Percentiles rank a stretch among this genome's conserved stretches.
Evolutionary conservation across 2,888 invertebrate species (phyloP).

Genomic region (Scelioninae gen. 1): DNA sequence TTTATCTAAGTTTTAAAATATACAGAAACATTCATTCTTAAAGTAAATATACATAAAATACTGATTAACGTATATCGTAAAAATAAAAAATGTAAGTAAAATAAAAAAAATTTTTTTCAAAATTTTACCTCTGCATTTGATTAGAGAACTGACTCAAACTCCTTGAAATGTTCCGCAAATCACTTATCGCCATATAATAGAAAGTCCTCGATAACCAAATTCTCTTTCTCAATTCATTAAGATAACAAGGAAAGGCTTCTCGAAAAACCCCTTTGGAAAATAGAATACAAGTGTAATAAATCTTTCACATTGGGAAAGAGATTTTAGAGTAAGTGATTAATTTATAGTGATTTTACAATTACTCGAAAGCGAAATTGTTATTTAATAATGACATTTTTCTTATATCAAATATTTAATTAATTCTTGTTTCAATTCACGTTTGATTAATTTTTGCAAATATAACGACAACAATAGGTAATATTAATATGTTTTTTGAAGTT

Average conservation of each 20-base stretch:
- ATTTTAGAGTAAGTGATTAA: background rate
- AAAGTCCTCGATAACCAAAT: constrained; percentile 35
- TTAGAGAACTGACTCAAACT: constrained; percentile 15
- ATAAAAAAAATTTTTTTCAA: constrained; percentile 8
- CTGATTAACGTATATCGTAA: constrained; percentile 1
- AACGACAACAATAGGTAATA: too few relatives aligned
- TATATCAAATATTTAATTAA: too few relatives aligned
- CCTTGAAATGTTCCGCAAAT: constrained; percentile 32
- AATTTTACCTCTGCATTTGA: constrained; percentile 5
- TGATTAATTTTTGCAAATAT: too few relatives aligned
- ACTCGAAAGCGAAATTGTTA: background rate
- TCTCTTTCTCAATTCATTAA: constrained; percentile 36
- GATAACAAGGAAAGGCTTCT: constrained; percentile 30
- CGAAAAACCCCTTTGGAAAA: constrained; percentile 11
- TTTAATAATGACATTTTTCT: too few relatives aligned
- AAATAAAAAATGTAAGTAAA: constrained; percentile 2
- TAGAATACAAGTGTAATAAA: constrained; percentile 14
- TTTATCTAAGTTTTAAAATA: too few relatives aligned
- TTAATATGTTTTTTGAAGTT: too few relatives aligned
- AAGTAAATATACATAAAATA: background rate
- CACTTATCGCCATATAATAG: constrained; percentile 40
- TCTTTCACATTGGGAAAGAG: constrained; percentile 1
- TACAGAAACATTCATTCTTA: too few relatives aligned
- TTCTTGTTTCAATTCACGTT: too few relatives aligned
- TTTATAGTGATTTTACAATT: background rate